Evolutionary conservation across 2,113 vertebrate genomes (phyloP), one percentile per base, ranked within the genome.

Genomic region (Rhizomys pruinosus): DNA sequence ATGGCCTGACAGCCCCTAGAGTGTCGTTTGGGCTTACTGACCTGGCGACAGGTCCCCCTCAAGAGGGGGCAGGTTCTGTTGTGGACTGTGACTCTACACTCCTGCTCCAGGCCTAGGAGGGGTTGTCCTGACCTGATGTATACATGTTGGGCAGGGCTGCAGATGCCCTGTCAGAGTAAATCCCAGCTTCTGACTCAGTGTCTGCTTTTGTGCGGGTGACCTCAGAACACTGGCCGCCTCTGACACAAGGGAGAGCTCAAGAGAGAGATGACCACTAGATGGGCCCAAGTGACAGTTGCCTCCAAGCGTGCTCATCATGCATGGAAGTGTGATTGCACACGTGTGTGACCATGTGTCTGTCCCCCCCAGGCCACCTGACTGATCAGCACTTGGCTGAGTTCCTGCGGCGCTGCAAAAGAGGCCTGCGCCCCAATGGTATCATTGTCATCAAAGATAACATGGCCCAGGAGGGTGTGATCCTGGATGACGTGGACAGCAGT

Each of bases 401-500:
- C 98, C 98, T 99, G 95, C 98, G 96, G 88, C 98, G 99, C 42
- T 99, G 99, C 95, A 98, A 98, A 16, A 97, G 93, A 0, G 99
- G 98, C 9, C 98, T 99, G 87, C 98, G 98, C 42, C 99, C 99
- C 73, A 98, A 99, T 0, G 99, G 99, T 81, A 98, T 99, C 19
- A 96, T 99, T 0, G 97, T 99, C 94, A 98, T 99, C 97, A 99
- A 99, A 96, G 99, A 99, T 98, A 99, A 99, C 95, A 99, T 99
- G 98, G 98, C 99, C 0, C 99, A 99, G 71, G 99, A 99, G 84
- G 99, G 99, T 0, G 99, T 99, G 80, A 98, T 99, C 92, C 99
- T 99, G 66, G 99, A 99, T 0, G 99, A 99, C 3, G 99, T 99
- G 96, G 99, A 99, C 99, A 99, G 99, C 98, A 99, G 99, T 2